A percentile compares a stretch with the other conserved stretches of the same genome.
Evolutionary conservation across 2,888 invertebrate genomes (phyloP).

Genomic region (Ochlodes sylvanus): DNA sequence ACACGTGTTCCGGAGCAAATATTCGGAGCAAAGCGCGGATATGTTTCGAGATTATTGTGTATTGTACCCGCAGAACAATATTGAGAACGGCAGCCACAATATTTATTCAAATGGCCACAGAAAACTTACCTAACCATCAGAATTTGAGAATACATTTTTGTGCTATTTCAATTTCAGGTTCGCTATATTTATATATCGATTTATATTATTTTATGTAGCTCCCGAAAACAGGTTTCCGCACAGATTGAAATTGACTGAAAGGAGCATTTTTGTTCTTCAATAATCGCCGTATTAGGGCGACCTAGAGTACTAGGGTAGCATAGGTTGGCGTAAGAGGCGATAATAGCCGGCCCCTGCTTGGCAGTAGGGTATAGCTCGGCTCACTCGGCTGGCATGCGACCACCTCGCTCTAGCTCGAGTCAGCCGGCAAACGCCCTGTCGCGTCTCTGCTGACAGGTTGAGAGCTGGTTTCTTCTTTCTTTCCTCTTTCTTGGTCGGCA

Average conservation of each 20-base stretch:
- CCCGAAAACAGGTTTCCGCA: neutral
- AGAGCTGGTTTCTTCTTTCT: too few species aligned
- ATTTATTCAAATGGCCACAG: conserved; percentile 66
- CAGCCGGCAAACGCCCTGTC: too few species aligned
- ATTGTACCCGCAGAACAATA: conserved; percentile 68
- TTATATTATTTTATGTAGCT: conserved; percentile 9
- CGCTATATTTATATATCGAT: neutral
- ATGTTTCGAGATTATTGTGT: conserved; percentile 59
- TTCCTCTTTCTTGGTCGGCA: too few species aligned
- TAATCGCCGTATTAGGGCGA: too few species aligned
- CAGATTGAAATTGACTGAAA: neutral
- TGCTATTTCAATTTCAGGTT: conserved; percentile 17
- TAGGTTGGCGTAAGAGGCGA: too few species aligned
- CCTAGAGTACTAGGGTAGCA: too few species aligned
- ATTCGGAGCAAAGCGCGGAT: conserved; percentile 62
- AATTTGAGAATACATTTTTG: conserved; percentile 21
- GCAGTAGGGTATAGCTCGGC: too few species aligned
- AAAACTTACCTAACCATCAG: conserved; percentile 43
- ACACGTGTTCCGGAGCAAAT: conserved; percentile 69
- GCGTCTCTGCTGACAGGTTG: too few species aligned
- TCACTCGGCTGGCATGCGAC: too few species aligned
- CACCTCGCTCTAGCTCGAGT: too few species aligned
- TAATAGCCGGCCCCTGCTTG: too few species aligned
- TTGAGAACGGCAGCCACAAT: conserved; percentile 67
- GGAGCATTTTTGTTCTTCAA: too few species aligned